These are phyloP conservation scores for Eilema sororculum DNA, from an alignment of 2,888 invertebrate genomes.

Conservation along the genomic window DNA sequence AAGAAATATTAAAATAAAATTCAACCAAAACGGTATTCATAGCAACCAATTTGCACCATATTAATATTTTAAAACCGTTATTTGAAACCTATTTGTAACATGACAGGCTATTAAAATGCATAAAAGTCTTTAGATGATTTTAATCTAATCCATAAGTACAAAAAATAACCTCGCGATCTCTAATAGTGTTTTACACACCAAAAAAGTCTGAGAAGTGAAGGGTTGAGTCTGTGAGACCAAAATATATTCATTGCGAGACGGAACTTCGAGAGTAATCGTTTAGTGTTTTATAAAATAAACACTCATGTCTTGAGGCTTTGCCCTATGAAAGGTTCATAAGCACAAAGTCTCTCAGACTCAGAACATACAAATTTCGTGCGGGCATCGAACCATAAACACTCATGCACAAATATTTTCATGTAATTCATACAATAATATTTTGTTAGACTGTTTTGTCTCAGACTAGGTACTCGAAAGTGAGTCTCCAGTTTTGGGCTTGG, in stretches of 20 bases:
- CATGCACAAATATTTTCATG: slow-evolving; percentile 5
- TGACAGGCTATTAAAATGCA: slow-evolving; percentile 23
- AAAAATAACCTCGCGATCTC: slow-evolving; percentile 16
- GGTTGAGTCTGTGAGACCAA: no score
- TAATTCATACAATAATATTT: slow-evolving; percentile 4
- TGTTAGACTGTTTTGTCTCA: slow-evolving; percentile 2
- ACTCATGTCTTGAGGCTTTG: neutral
- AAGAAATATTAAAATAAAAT: slow-evolving; percentile 23
- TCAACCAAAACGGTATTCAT: slow-evolving; percentile 20
- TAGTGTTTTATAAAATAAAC: neutral
- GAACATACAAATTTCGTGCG: slow-evolving; percentile 3
- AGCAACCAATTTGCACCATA: slow-evolving; percentile 31
- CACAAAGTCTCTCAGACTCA: neutral
- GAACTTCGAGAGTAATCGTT: neutral
- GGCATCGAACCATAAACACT: slow-evolving; percentile 2
- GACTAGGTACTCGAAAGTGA: slow-evolving; percentile 1
- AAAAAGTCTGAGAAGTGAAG: no score
- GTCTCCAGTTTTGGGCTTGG: neutral
- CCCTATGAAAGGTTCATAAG: neutral
- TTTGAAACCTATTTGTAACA: slow-evolving; percentile 20
- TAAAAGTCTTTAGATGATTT: slow-evolving; percentile 24
- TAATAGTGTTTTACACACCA: slow-evolving; percentile 14
- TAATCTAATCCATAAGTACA: slow-evolving; percentile 35
- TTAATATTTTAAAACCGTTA: slow-evolving; percentile 30
- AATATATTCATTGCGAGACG: neutral